Conservation (phyloP, 2,888 invertebrate species). For the Listrodromus nycthemerus region DNA sequence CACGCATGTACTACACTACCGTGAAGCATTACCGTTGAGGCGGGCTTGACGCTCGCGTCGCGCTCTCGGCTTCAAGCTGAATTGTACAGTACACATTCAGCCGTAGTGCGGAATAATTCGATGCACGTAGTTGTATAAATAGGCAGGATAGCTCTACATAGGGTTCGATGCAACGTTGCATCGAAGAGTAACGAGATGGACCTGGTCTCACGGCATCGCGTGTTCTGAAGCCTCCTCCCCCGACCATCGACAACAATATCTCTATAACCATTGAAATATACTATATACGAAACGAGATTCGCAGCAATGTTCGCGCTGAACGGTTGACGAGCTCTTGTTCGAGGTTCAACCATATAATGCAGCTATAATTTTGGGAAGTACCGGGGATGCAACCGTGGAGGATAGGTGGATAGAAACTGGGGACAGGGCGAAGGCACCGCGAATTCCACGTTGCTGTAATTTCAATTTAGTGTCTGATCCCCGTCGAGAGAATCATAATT, state of each 20-base stretch:
- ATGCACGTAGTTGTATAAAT: conserved; percentile 17
- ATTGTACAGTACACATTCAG: conserved; percentile 16
- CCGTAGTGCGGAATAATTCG: conserved; percentile 10
- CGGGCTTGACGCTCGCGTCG: conserved; percentile 16
- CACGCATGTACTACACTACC: conserved; percentile 40
- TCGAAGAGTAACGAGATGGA: conserved; percentile 41
- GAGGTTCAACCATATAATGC: conserved; percentile 38
- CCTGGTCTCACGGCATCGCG: not conserved
- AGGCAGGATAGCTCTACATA: not conserved
- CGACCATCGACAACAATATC: conserved; percentile 50
- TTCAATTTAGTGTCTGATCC: conserved; percentile 37
- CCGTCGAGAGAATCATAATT: conserved; percentile 35
- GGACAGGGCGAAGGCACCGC: not conserved
- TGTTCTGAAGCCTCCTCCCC: not conserved
- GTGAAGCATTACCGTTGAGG: conserved; percentile 6
- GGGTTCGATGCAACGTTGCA: not conserved
- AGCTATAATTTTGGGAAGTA: conserved; percentile 19
- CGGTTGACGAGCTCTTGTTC: conserved; percentile 63
- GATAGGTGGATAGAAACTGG: not conserved
- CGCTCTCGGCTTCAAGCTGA: conserved; percentile 28
- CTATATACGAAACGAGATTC: conserved; percentile 20
- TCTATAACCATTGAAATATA: conserved; percentile 50
- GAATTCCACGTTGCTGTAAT: conserved; percentile 35
- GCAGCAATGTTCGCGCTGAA: conserved; percentile 39
- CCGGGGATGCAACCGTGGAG: not conserved